phyloP scores from a whole-genome alignment of 2,888 invertebrate genomes.

The Spodoptera picta region DNA sequence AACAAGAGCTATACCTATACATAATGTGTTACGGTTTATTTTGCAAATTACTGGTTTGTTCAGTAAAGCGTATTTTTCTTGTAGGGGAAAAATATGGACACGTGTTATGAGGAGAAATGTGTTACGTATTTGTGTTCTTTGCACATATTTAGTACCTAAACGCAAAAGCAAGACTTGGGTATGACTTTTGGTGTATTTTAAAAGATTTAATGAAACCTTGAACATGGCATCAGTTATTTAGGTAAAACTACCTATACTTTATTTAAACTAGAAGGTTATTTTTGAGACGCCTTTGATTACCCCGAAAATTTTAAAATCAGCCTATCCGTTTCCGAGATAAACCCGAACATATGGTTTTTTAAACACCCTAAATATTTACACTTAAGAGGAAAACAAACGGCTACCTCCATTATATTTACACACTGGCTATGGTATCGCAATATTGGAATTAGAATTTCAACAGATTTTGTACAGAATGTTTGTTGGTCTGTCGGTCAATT shows the following conservation, averaged over 20 bases:
- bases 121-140: neutral
- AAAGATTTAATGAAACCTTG: too few species aligned
- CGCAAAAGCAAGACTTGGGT: too few species aligned
- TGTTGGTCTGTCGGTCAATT: constrained; percentile 56
- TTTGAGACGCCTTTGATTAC: neutral
- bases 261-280: too few species aligned
- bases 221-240: too few species aligned
- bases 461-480: constrained; percentile 25
- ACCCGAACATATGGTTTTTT: constrained; percentile 10
- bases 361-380: constrained; percentile 24
- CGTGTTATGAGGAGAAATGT: neutral
- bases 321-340: constrained; percentile 31
- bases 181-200: too few species aligned
- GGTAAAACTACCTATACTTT: too few species aligned
- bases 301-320: constrained; percentile 3
- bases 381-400: constrained; percentile 33
- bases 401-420: constrained; percentile 47
- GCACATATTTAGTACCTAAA: too few species aligned
- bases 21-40: constrained; percentile 8
- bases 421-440: constrained; percentile 29
- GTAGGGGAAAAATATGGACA: constrained; percentile 15
- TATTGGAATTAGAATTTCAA: constrained; percentile 53
- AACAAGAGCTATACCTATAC: constrained; percentile 13
- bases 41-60: constrained; percentile 20
- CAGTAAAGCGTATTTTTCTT: constrained; percentile 16